Evolutionary conservation across 30 jellyfish, hydroid and myxozoan genomes (phyloP), one percentile per base, ranked within the genome.

Genomic region (Aurelia sp.): DNA sequence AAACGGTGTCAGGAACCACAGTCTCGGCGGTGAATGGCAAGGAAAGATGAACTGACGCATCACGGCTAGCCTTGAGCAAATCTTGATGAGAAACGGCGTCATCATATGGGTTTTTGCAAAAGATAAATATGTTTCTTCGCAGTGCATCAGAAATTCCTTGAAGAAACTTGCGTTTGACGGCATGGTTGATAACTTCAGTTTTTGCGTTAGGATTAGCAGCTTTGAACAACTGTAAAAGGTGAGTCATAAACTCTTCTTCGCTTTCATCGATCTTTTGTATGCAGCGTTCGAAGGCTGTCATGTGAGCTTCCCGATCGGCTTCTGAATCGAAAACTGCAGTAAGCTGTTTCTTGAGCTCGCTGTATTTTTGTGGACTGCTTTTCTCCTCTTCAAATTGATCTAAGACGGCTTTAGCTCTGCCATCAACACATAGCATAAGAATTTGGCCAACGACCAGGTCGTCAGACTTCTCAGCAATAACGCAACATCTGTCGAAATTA

Each of bases 1-100:
- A 31, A 65, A 65, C 76, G 4, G 76, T 51, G 51, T 11, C 76
- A 65, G 76, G 76, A 12, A 23, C 51, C 5, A 31, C 76, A 20
- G 76, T 31, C 44, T 65, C 76, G 44, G 76, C 5, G 76, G 33
- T 23, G 44, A 51, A 65, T 65, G 76, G 76, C 51, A 65, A 11
- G 66, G 85, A 74, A 71, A 74, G 85, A 20, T 74, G 71, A 74
- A 74, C 85, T 20, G 85, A 74, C 55, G 85, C 73, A 57, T 30
- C 76, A n/a, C 85, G 51, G 85, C 52, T 44, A 70, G n/a, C n/a
- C n/a, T n/a, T n/a, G n/a, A n/a, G n/a, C n/a, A n/a, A n/a, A n/a
- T n/a, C n/a, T n/a, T n/a, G 69, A 48, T 71, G 63, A 17, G 69
- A 71, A 33, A 71, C 33, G 3, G 8, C 30, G 33, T 71, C 63